Evolutionary conservation across 2,113 vertebrate genomes (phyloP).

Genomic region (Engystomops pustulosus): DNA sequence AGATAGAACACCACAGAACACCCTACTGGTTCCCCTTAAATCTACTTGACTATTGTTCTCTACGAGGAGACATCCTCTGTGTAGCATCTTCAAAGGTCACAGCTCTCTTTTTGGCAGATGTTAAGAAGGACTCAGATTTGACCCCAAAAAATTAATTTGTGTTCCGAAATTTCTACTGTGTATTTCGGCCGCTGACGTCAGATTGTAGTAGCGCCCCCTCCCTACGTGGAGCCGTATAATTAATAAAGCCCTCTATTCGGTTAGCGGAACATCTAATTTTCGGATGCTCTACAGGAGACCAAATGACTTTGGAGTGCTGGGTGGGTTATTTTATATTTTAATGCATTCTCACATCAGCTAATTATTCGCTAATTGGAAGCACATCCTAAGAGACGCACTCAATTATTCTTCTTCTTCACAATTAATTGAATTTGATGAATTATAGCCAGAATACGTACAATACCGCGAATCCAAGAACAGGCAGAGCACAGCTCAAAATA

Average conservation of each 20-base stretch:
- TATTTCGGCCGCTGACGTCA: background rate
- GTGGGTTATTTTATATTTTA: slow-evolving; percentile 16
- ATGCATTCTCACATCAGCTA: slow-evolving; percentile 25
- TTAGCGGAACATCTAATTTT: slow-evolving; percentile 23
- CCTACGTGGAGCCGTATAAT: too few relatives aligned
- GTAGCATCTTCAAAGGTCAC: too few relatives aligned
- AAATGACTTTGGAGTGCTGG: slow-evolving; percentile 22
- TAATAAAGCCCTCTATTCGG: slow-evolving; percentile 17
- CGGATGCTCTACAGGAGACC: background rate
- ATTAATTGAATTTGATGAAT: slow-evolving; percentile 48
- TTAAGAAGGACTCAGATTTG: too few relatives aligned
- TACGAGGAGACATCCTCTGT: too few relatives aligned
- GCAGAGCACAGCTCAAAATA: background rate
- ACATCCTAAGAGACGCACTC: slow-evolving; percentile 16
- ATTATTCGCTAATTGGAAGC: slow-evolving; percentile 51
- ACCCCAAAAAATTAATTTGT: too few relatives aligned
- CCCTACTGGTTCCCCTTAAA: too few relatives aligned
- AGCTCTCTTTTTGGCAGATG: too few relatives aligned
- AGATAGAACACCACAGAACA: too few relatives aligned
- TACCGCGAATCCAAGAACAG: background rate
- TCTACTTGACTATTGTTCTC: too few relatives aligned
- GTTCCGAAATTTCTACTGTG: background rate
- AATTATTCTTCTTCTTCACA: slow-evolving; percentile 40
- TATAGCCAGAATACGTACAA: slow-evolving; percentile 18
- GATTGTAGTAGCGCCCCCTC: background rate